phyloP scores from a whole-genome alignment of 2,113 vertebrate genomes.

The Brachirus orientalis region DNA sequence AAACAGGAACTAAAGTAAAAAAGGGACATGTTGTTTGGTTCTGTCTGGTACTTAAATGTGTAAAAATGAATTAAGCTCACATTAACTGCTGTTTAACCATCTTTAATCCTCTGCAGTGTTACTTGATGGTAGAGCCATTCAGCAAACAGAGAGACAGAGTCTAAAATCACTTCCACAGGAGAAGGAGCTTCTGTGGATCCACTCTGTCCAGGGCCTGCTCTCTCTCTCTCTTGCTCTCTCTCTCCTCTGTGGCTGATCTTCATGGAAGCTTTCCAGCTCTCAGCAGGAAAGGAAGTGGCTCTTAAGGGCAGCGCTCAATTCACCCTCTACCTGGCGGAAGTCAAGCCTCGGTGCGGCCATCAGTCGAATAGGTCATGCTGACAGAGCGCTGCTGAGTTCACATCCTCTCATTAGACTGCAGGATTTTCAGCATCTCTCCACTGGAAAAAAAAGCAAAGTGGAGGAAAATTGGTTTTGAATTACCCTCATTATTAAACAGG shows the following conservation, averaged over 20 bases:
- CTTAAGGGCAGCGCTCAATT: slow-evolving; percentile 69
- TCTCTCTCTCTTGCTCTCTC: slow-evolving; percentile 3
- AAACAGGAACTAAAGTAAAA: too few species aligned
- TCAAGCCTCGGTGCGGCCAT: slow-evolving; percentile 71
- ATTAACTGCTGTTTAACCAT: too few species aligned
- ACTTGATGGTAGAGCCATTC: too few species aligned
- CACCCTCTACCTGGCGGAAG: slow-evolving; percentile 83
- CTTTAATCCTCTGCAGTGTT: too few species aligned
- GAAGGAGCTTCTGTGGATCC: slow-evolving; percentile 49
- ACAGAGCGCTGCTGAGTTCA: slow-evolving; percentile 74
- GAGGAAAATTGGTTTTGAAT: slow-evolving; percentile 37
- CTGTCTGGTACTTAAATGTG: too few species aligned
- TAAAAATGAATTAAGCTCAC: too few species aligned
- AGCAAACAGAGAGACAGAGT: too few species aligned
- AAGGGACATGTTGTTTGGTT: too few species aligned
- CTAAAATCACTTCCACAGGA: background rate
- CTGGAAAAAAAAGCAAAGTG: slow-evolving; percentile 30
- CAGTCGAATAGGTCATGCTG: slow-evolving; percentile 74
- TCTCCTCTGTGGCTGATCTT: slow-evolving; percentile 49
- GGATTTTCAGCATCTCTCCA: slow-evolving; percentile 52
- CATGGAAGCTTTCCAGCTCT: slow-evolving; percentile 76
- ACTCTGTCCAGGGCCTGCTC: slow-evolving; percentile 52
- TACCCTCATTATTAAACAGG: slow-evolving; percentile 13
- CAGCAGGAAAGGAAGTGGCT: slow-evolving; percentile 82
- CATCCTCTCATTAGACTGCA: slow-evolving; percentile 77